phyloP scores from a whole-genome alignment of 2,797 vertebrate genomes.

The Poecilia gillii region DNA sequence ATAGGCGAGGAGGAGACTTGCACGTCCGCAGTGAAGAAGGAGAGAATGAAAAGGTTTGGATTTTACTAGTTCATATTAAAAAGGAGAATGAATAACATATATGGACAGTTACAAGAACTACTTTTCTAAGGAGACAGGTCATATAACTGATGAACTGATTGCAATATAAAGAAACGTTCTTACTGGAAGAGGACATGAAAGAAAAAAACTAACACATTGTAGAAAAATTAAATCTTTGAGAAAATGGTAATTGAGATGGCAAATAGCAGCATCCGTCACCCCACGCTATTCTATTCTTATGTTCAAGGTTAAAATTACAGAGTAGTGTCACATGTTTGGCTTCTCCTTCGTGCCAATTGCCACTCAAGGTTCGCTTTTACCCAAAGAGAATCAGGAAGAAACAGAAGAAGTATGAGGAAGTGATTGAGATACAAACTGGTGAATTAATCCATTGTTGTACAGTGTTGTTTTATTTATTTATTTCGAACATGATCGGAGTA shows the following conservation, averaged over 20 bases:
- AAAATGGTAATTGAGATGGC: neutral
- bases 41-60: neutral
- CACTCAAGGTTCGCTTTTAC: neutral
- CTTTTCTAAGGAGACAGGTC: neutral
- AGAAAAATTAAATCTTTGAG: neutral
- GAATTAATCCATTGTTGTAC: neutral
- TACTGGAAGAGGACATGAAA: neutral
- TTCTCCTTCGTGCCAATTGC: neutral
- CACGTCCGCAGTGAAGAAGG: constrained; percentile 49
- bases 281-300: neutral
- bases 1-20: constrained; percentile 19
- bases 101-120: neutral
- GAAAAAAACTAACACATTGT: neutral
- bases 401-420: neutral
- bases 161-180: neutral
- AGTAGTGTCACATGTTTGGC: neutral
- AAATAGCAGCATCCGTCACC: neutral
- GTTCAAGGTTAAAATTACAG: neutral
- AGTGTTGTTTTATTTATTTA: neutral
- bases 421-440: neutral
- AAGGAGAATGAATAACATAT: neutral
- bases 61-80: neutral
- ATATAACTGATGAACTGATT: neutral
- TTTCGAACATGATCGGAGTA: too few species aligned
- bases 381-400: neutral